A percentile compares a stretch with the other conserved stretches of the same genome.
Evolutionary conservation across 2,113 vertebrate species (phyloP).

Genomic region (Cyphomyrus discorhynchus): DNA sequence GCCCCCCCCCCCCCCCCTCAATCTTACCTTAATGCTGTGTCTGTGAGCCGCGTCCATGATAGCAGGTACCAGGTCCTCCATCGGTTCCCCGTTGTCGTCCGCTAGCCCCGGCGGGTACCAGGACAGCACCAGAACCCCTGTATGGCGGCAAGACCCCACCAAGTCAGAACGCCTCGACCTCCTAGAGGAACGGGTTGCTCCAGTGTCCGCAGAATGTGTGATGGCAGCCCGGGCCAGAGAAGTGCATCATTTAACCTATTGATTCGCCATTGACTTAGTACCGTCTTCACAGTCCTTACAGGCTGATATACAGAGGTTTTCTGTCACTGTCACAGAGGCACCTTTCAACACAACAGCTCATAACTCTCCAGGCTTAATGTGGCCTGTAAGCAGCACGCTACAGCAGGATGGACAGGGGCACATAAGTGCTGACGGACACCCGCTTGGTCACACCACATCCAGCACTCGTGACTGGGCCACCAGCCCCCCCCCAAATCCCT

Average conservation of each 20-base stretch:
- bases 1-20: not conserved
- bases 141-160: constrained; percentile 6
- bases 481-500: not conserved
- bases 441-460: not conserved
- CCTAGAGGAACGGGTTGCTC: not conserved
- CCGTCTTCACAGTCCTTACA: not conserved
- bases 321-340: not conserved
- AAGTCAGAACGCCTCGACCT: not conserved
- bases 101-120: constrained; percentile 82
- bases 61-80: constrained; percentile 73
- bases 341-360: not conserved
- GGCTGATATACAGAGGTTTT: not conserved
- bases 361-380: not conserved
- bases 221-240: not conserved
- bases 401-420: not conserved
- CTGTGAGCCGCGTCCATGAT: constrained; percentile 76
- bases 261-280: not conserved
- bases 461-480: not conserved
- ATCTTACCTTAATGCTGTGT: constrained; percentile 78
- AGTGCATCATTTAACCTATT: not conserved
- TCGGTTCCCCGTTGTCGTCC: constrained; percentile 76
- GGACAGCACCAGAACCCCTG: constrained; percentile 78
- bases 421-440: not conserved
- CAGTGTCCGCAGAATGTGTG: not conserved
- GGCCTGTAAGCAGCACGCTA: not conserved